phyloP scores from a whole-genome alignment of 2,797 vertebrate species.

The Pelochelys cantorii region DNA sequence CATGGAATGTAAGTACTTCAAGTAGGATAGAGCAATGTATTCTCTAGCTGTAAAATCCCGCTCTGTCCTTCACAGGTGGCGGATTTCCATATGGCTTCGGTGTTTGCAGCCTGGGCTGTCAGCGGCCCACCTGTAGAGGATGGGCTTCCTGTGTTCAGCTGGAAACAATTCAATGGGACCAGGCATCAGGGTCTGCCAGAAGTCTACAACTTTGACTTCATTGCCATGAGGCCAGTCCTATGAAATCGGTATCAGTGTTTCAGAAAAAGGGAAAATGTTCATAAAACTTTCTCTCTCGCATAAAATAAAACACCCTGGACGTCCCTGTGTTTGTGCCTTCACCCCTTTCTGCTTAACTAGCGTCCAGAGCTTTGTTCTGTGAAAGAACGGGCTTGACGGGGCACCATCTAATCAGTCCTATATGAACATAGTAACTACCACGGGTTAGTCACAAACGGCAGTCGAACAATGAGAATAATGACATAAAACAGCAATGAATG shows the following conservation, averaged over 20 bases:
- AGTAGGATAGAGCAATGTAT: rapidly evolving
- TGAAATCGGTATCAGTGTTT: conserved; percentile 13
- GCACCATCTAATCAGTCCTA: not conserved
- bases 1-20: not conserved
- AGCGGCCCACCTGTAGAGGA: conserved; percentile 89
- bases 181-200: conserved; percentile 87
- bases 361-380: not conserved
- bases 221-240: conserved; percentile 84
- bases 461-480: rapidly evolving
- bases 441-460: not conserved
- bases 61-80: conserved; percentile 82
- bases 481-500: not conserved
- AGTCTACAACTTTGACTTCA: conserved; percentile 86
- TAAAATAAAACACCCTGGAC: conserved; percentile 58
- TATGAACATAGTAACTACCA: not conserved
- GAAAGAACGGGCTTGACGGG: not conserved
- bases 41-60: not conserved
- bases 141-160: conserved; percentile 86
- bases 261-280: not conserved
- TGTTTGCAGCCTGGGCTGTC: conserved; percentile 84
- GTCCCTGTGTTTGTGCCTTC: conserved; percentile 1
- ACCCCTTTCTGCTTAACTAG: not conserved
- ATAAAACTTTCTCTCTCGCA: conserved; percentile 24
- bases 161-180: conserved; percentile 87
- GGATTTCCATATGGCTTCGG: conserved; percentile 85